A percentile compares a stretch with the other conserved stretches of the same genome.
These are phyloP conservation scores for Elysia crispata DNA, from an alignment of 2,888 invertebrate species.

Conservation along the genomic window DNA sequence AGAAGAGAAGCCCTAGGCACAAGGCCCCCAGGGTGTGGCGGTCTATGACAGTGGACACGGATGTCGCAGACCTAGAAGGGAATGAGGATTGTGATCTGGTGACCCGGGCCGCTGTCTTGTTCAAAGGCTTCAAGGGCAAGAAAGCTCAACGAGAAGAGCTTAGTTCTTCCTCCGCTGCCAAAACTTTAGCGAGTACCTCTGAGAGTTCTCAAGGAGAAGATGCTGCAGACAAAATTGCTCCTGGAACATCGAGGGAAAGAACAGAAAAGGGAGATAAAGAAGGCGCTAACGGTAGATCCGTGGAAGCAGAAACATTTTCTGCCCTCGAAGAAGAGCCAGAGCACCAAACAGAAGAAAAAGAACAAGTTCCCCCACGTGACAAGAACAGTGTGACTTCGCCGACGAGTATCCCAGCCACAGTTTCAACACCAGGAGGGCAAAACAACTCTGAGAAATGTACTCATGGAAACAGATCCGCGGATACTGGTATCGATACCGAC, in stretches of 20 bases:
- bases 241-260: background rate
- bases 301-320: background rate
- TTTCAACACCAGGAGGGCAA: too few relatives aligned
- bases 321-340: background rate
- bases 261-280: background rate
- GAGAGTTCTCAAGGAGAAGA: background rate
- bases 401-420: too few relatives aligned
- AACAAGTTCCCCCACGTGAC: background rate
- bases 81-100: constrained; percentile 34
- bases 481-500: too few relatives aligned
- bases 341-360: background rate
- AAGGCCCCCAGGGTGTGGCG: background rate
- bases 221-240: background rate
- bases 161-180: too few relatives aligned
- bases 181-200: too few relatives aligned
- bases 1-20: background rate
- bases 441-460: too few relatives aligned
- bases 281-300: background rate
- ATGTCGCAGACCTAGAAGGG: constrained; percentile 13
- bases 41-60: background rate
- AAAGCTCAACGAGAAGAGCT: background rate
- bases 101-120: constrained; percentile 35
- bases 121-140: constrained; percentile 42
- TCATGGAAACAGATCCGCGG: too few relatives aligned
- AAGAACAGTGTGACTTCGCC: background rate